A percentile compares a stretch with the other conserved stretches of the same genome.
Conservation (phyloP, 2,888 invertebrate genomes). For the Linhomoeus sp. region DNA sequence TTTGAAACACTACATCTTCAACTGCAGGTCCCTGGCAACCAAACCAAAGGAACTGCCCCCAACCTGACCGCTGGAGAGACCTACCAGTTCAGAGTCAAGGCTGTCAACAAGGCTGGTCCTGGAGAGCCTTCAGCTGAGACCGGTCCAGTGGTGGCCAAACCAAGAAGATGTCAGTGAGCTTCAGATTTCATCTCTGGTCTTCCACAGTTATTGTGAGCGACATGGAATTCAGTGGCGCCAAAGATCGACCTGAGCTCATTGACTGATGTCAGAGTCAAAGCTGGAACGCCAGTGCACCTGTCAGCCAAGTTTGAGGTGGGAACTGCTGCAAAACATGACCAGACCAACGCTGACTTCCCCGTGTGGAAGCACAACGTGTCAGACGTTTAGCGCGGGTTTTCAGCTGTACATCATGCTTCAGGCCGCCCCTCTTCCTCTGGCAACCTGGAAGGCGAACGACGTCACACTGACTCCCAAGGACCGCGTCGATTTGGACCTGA, state of each 20-base stretch:
- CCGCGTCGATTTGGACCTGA: conserved; percentile 65
- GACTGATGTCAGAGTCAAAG: conserved; percentile 71
- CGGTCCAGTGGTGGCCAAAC: conserved; percentile 61
- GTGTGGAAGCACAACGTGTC: no score
- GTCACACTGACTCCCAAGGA: conserved; percentile 47
- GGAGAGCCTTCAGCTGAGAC: conserved; percentile 73
- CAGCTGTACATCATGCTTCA: no score
- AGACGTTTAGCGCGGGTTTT: no score
- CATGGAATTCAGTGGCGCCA: conserved; percentile 48
- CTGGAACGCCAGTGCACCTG: conserved; percentile 73
- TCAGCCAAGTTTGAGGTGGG: conserved; percentile 82
- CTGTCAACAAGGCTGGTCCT: conserved; percentile 68
- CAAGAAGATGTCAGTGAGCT: conserved; percentile 21
- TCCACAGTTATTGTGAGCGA: no score
- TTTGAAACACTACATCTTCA: no score
- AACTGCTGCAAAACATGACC: no score
- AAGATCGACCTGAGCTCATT: conserved; percentile 66
- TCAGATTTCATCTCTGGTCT: no score
- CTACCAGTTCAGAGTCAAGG: conserved; percentile 70
- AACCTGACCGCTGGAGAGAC: conserved; percentile 70
- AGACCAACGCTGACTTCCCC: no score
- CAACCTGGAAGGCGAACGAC: conserved; percentile 55
- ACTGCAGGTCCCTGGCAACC: conserved; percentile 18
- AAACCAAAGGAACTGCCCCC: conserved; percentile 49
- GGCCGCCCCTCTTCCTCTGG: conserved; percentile 77